These are phyloP conservation scores for Artemisiospiza belli DNA, from an alignment of 2,113 vertebrate species.

Conservation along the genomic window DNA sequence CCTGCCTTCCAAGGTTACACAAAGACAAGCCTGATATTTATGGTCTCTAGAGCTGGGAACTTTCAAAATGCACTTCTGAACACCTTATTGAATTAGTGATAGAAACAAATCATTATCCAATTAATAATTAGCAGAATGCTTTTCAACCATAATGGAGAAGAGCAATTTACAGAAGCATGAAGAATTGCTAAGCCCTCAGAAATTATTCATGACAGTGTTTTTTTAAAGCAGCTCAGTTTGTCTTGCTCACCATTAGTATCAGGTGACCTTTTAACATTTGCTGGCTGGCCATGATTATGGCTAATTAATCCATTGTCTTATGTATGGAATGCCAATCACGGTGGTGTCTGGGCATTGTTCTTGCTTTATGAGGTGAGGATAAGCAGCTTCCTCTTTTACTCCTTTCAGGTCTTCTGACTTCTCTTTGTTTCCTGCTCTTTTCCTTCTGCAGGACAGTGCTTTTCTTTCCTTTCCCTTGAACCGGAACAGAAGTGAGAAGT, in stretches of 20 bases:
- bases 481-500: background rate
- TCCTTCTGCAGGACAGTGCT: background rate
- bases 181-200: background rate
- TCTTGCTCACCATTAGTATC: slow-evolving; percentile 24
- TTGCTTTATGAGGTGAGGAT: background rate
- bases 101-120: slow-evolving; percentile 67
- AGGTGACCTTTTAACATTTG: slow-evolving; percentile 26
- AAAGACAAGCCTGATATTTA: background rate
- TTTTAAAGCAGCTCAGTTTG: slow-evolving; percentile 2
- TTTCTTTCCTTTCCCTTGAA: background rate
- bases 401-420: background rate
- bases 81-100: slow-evolving; percentile 46
- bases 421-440: background rate
- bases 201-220: background rate
- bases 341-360: background rate
- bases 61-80: slow-evolving; percentile 24
- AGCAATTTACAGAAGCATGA: slow-evolving; percentile 23
- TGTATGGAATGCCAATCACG: background rate
- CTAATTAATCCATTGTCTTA: slow-evolving; percentile 3
- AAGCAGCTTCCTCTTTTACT: background rate
- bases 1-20: background rate
- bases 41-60: background rate
- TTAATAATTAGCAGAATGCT: slow-evolving; percentile 60
- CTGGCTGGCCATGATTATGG: background rate
- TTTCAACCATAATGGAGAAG: slow-evolving; percentile 29